Base-by-base conservation (phyloP, 2,797 vertebrate genomes). In the Eospalax fontanierii region DNA sequence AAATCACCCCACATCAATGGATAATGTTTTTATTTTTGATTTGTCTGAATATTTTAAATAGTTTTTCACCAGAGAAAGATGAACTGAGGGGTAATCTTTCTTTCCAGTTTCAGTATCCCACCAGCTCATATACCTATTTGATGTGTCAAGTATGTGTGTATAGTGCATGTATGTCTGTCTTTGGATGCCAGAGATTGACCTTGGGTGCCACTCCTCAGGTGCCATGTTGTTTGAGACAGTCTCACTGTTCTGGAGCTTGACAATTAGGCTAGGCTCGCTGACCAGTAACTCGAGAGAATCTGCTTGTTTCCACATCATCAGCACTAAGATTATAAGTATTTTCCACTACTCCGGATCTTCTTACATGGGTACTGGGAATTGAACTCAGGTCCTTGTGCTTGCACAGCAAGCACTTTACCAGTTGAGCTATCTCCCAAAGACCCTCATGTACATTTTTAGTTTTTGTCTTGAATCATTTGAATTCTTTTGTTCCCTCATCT, bases 391-490 rank as follows among this genome's bases (percentile, higher is more conserved):
- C 33, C 24, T 70, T 22, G 6, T 6, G 24, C 83, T 38, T 28
- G 4, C 24, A 54, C 9, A 70, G 33, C 15, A 54, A 66, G 15
- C 30, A 28, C 22, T 54, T 70, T 28, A 3, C 50, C 46, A 70
- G 28, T 46, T 38, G 46, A 57, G 22, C 8, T 65, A 66, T 33
- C 24, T 71, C 33, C 43, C 3, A 11, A 83, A 33, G 66, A 12
- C 15, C 46, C 46, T 71, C 43, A 35, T 28, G 38, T 2, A 28
- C 2, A 54, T 54, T 54, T 54, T 22, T 85, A 22, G 28, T 8
- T 35, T 54, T 96, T 83, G 66, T 26, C 35, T 83, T 46, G 70
- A 95, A 81, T 6, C 30, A 19, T 83, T 79, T 70, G 57, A 92
- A 57, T 59, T 16, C 7, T 15, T 61, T 82, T 68, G 63, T 80